Percentiles rank a stretch among this genome's conserved stretches.
These are phyloP conservation scores for Thymelicus sylvestris DNA, from an alignment of 2,888 invertebrate genomes.

Conservation along the genomic window DNA sequence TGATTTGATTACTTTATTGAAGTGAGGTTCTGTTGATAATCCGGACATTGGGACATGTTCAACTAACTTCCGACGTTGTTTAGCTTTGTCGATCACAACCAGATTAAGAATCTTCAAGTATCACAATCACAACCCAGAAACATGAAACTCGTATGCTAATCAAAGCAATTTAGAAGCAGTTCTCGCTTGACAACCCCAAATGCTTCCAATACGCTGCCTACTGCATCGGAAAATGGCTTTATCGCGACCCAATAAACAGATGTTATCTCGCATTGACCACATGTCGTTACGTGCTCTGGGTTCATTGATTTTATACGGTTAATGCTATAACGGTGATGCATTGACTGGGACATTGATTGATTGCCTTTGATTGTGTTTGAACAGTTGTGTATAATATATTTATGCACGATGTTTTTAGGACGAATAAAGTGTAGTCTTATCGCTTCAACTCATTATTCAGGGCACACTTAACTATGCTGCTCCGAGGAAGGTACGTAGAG, in stretches of 20 bases:
- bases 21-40: too few relatives aligned
- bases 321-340: slow-evolving; percentile 10
- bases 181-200: not conserved
- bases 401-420: too few relatives aligned
- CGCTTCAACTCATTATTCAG: too few relatives aligned
- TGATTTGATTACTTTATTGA: too few relatives aligned
- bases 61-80: too few relatives aligned
- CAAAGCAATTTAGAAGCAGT: not conserved
- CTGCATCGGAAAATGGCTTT: slow-evolving; percentile 25
- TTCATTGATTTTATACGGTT: slow-evolving; percentile 20
- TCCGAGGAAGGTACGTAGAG: too few relatives aligned
- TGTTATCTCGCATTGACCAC: slow-evolving; percentile 24
- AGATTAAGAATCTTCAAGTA: too few relatives aligned
- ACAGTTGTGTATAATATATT: not conserved
- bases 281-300: slow-evolving; percentile 20
- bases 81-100: too few relatives aligned
- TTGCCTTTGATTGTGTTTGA: not conserved
- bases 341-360: not conserved
- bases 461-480: too few relatives aligned
- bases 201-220: not conserved
- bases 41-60: too few relatives aligned
- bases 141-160: not conserved
- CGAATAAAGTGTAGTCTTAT: too few relatives aligned
- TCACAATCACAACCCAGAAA: too few relatives aligned
- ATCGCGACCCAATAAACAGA: slow-evolving; percentile 29